Conservation (phyloP, 1,140 invertebrate genomes). For the Caenorhabditis tropicalis region DNA sequence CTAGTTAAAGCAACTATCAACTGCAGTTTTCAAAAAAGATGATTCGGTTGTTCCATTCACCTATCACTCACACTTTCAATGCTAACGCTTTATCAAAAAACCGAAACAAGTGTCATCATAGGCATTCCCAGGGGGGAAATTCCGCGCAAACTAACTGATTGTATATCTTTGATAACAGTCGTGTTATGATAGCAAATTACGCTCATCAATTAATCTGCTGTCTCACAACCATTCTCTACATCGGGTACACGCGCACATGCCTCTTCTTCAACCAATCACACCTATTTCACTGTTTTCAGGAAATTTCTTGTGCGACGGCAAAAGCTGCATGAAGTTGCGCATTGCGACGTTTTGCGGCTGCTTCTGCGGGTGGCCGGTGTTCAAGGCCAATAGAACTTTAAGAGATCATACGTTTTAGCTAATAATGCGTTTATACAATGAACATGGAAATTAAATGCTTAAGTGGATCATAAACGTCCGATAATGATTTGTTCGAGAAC, state of each 20-base stretch:
- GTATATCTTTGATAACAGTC: conserved; percentile 27
- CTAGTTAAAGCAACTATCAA: too few relatives aligned
- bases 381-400: conserved; percentile 36
- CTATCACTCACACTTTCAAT: conserved; percentile 16
- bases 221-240: not conserved
- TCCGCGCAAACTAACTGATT: conserved; percentile 19
- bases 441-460: conserved; percentile 11
- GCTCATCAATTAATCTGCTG: not conserved
- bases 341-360: not conserved
- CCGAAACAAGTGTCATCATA: not conserved
- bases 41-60: not conserved
- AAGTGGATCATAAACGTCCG: conserved; percentile 29
- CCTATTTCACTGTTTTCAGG: conserved; percentile 4
- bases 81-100: not conserved
- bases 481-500: conserved; percentile 18
- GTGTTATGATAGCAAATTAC: conserved; percentile 34
- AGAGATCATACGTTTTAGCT: conserved; percentile 33
- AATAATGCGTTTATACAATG: conserved; percentile 19
- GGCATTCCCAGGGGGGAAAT: not conserved
- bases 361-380: not conserved
- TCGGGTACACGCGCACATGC: not conserved
- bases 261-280: conserved; percentile 21
- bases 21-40: too few relatives aligned
- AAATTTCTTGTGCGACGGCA: conserved; percentile 15
- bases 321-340: not conserved